A percentile compares a stretch with the other conserved stretches of the same genome.
Evolutionary conservation across 2,888 invertebrate genomes (phyloP).

Genomic region (Rotaria sp.): DNA sequence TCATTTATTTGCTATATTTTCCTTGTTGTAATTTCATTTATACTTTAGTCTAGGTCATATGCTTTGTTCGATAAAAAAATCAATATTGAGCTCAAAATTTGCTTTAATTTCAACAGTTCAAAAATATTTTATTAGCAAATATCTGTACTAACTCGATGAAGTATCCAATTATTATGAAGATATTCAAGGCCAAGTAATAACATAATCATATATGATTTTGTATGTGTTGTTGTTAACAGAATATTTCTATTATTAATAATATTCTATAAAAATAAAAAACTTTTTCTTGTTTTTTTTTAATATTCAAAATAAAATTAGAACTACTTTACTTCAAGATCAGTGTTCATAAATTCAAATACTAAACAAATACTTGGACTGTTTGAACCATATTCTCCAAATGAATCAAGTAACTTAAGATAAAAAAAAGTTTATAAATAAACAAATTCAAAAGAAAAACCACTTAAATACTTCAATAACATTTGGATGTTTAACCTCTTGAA

Average conservation of each 20-base stretch:
- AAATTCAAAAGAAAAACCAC: background rate
- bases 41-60: too few species aligned
- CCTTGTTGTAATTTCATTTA: too few species aligned
- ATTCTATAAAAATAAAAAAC: constrained; percentile 51
- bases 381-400: constrained; percentile 86
- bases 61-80: too few species aligned
- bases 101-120: background rate
- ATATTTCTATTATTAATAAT: constrained; percentile 67
- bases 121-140: constrained; percentile 43
- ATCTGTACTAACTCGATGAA: constrained; percentile 67
- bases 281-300: too few species aligned
- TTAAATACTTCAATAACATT: constrained; percentile 77
- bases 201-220: constrained; percentile 90
- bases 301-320: too few species aligned
- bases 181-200: constrained; percentile 88
- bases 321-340: constrained; percentile 76
- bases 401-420: constrained; percentile 64
- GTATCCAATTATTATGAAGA: constrained; percentile 85
- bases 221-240: constrained; percentile 79
- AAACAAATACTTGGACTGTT: constrained; percentile 71
- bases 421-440: constrained; percentile 35
- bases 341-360: constrained; percentile 99
- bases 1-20: too few species aligned
- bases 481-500: constrained; percentile 86
- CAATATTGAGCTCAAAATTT: too few species aligned